Evolutionary conservation across 2,888 invertebrate species (phyloP).

Genomic region (Aleiodes alternator): DNA sequence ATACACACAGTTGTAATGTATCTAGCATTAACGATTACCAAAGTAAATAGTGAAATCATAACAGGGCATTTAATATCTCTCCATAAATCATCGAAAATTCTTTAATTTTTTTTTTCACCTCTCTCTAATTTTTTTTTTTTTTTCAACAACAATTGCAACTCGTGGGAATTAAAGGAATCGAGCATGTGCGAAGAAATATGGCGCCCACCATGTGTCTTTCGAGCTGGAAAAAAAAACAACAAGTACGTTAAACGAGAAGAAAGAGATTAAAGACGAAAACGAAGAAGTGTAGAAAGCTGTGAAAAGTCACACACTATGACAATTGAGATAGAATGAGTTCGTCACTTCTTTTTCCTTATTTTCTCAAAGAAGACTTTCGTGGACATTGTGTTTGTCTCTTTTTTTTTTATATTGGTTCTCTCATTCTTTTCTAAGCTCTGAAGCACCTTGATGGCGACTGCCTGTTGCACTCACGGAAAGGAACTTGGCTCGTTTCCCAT

Average conservation of each 20-base stretch:
- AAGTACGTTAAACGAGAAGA: conserved; percentile 43
- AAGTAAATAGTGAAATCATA: conserved; percentile 35
- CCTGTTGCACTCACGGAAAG: conserved; percentile 22
- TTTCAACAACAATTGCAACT: neutral
- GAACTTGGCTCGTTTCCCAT: conserved; percentile 12
- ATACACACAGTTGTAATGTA: too few relatives aligned
- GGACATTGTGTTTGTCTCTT: neutral
- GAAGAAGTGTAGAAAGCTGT: conserved; percentile 51
- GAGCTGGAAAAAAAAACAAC: conserved; percentile 46
- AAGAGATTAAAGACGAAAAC: conserved; percentile 37
- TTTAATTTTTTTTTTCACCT: conserved; percentile 16
- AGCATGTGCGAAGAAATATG: conserved; percentile 66
- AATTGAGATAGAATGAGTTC: conserved; percentile 24
- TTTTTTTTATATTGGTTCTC: neutral
- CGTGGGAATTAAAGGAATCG: conserved; percentile 52
- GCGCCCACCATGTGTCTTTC: conserved; percentile 62
- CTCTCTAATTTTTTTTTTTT: conserved; percentile 2
- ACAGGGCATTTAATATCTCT: conserved; percentile 14
- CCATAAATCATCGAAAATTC: conserved; percentile 14
- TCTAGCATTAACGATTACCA: neutral
- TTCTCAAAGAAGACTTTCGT: neutral
- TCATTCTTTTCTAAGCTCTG: neutral
- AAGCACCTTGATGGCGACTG: neutral
- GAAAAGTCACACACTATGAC: conserved; percentile 40
- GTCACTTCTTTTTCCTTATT: conserved; percentile 6